phyloP scores from a whole-genome alignment of 2,888 invertebrate species.

The Tipula confusa region DNA sequence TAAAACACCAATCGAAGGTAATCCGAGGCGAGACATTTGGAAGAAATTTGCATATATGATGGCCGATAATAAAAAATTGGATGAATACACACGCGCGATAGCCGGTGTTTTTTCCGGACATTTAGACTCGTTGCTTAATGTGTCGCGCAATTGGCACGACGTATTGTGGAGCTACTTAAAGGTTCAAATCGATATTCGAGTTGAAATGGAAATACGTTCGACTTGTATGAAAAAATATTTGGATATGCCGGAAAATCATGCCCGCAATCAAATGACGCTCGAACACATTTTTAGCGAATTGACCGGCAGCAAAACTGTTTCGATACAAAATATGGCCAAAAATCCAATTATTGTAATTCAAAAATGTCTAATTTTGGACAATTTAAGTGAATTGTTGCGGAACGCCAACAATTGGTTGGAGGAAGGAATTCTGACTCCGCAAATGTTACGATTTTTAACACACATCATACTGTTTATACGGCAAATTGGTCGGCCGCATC shows the following conservation, averaged over 20 bases:
- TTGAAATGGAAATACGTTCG: slow-evolving; percentile 71
- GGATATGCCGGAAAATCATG: slow-evolving; percentile 62
- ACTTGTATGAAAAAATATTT: slow-evolving; percentile 55
- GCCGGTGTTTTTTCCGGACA: slow-evolving; percentile 80
- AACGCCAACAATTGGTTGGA: slow-evolving; percentile 65
- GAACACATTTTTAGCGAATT: slow-evolving; percentile 66
- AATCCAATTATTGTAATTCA: slow-evolving; percentile 73
- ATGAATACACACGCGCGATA: slow-evolving; percentile 62
- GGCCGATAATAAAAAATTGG: slow-evolving; percentile 52
- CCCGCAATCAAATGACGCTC: slow-evolving; percentile 64
- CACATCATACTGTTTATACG: slow-evolving; percentile 81
- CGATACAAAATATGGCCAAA: slow-evolving; percentile 52
- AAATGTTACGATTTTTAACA: slow-evolving; percentile 66
- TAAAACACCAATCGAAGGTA: slow-evolving; percentile 65
- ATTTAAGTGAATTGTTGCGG: slow-evolving; percentile 68
- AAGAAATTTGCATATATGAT: slow-evolving; percentile 68
- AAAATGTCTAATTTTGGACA: slow-evolving; percentile 78
- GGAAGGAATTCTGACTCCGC: slow-evolving; percentile 51
- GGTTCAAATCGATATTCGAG: slow-evolving; percentile 75
- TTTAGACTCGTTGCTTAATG: slow-evolving; percentile 67
- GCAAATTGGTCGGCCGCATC: slow-evolving; percentile 67
- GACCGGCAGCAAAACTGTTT: slow-evolving; percentile 56
- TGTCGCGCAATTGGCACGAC: slow-evolving; percentile 82
- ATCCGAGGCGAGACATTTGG: slow-evolving; percentile 75
- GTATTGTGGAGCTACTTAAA: slow-evolving; percentile 83